Evolutionary conservation across 2,113 vertebrate species (phyloP), one percentile per base, ranked within the genome.

Genomic region (Petroica traversi): DNA sequence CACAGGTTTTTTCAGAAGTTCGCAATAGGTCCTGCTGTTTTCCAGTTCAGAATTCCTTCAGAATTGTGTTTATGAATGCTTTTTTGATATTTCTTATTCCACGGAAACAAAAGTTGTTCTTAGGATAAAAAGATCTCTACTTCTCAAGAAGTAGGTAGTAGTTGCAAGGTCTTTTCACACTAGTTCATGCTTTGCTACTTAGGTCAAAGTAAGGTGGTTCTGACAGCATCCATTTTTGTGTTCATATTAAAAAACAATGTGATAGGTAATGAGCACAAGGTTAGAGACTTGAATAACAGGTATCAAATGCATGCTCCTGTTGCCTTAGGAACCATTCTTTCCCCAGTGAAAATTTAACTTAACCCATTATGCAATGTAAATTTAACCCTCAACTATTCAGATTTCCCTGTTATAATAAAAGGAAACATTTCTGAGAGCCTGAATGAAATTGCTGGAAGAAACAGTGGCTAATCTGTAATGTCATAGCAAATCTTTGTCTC

Each of bases 261-360:
- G 90, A 77, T 59, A 33, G 78, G 45, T 96, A 90, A 88, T 93
- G 48, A 83, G n/a, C 43, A 77, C 59, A 55, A 83, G 69, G 74
- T 62, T 83, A 52, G 19, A 89, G 95, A 23, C 82, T 92, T 85
- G 92, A 96, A 88, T 71, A 88, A 82, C 67, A 93, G 92, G 72
- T 96, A 92, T 64, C 0, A 1, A 90, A 86, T 77, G 51, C 59
- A 71, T 77, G 36, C 40, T 96, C 36, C 88, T 2, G 92, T 96
- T 96, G 85, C 94, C 95, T 90, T 97, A 96, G 96, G 88, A 96
- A 96, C 95, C 15, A 58, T 66, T 94, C 17, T 0, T 69, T 92
- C 59, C 46, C 51, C 48, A 36, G 51, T 52, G 85, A 83, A 62
- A 71, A 80, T 93, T 85, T 92, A 85, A 67, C 46, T 94, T 83